Evolutionary conservation across 2,113 vertebrate species (phyloP).

Genomic region (Oreochromis niloticus): DNA sequence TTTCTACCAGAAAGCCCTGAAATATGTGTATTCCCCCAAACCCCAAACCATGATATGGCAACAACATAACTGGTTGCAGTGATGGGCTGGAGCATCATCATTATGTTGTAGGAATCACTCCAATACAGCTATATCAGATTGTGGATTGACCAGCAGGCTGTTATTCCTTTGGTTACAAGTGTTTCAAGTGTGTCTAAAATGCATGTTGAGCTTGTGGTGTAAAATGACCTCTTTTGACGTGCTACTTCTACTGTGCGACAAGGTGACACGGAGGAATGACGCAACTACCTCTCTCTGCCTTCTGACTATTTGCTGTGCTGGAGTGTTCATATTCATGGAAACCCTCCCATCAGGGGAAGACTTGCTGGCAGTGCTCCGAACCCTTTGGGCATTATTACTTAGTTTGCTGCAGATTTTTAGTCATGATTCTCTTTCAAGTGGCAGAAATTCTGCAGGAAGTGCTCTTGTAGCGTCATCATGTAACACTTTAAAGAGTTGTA

Average conservation of each 20-base stretch:
- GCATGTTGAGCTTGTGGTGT: background rate
- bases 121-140: background rate
- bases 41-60: background rate
- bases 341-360: background rate
- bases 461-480: background rate
- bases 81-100: background rate
- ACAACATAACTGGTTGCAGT: background rate
- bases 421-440: slow-evolving; percentile 3
- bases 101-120: background rate
- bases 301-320: background rate
- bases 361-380: background rate
- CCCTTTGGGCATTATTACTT: background rate
- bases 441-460: background rate
- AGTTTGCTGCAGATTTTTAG: background rate
- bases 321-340: background rate
- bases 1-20: background rate
- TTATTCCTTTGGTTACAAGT: background rate
- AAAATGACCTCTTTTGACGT: background rate
- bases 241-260: background rate
- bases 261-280: background rate
- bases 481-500: background rate
- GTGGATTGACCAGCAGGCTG: background rate
- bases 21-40: background rate
- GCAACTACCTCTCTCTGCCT: background rate
- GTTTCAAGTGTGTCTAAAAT: background rate